Conservation (phyloP, 2,797 vertebrate species). For the Petrocephalus sullivani region DNA sequence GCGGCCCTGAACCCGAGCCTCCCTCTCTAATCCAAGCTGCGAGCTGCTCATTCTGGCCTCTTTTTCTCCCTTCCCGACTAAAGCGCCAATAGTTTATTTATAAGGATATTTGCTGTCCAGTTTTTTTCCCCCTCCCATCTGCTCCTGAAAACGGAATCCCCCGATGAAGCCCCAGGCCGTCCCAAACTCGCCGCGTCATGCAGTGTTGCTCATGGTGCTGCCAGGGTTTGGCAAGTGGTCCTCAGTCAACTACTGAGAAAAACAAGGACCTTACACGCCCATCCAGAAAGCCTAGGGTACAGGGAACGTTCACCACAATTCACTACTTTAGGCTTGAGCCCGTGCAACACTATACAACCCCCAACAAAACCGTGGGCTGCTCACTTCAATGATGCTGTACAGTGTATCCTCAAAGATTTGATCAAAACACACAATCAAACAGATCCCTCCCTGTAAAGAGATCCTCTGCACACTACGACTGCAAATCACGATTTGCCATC, state of each 20-base stretch:
- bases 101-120: not conserved
- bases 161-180: not conserved
- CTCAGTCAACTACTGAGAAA: not conserved
- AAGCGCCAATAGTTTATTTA: not conserved
- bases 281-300: not conserved
- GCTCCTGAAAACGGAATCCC: not conserved
- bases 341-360: not conserved
- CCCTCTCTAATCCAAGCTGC: not conserved
- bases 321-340: not conserved
- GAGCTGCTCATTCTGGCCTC: not conserved
- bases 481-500: not conserved
- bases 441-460: not conserved
- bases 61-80: not conserved
- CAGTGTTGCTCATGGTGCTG: not conserved
- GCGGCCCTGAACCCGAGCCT: not conserved
- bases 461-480: not conserved
- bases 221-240: not conserved
- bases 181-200: not conserved
- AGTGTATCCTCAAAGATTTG: not conserved
- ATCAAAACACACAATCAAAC: not conserved
- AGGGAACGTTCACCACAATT: not conserved
- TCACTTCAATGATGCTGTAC: not conserved
- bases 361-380: not conserved
- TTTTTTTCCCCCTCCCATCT: not conserved
- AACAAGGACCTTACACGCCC: not conserved